These are phyloP conservation scores for Regulus satrapa DNA, from an alignment of 2,113 vertebrate species.

Conservation along the genomic window DNA sequence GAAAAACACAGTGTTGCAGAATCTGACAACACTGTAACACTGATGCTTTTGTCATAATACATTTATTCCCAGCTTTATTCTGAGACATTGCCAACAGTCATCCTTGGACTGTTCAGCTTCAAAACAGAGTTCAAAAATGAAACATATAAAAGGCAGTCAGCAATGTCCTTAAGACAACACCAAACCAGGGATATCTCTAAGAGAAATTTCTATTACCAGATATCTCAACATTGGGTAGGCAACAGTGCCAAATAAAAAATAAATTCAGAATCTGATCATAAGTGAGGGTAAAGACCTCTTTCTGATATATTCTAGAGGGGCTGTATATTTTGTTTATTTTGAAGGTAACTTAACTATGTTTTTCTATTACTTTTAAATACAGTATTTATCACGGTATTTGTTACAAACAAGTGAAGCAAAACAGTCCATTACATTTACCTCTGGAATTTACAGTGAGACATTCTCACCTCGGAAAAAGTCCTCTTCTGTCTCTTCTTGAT, in stretches of 20 bases:
- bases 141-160: neutral
- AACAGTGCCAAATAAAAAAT: neutral
- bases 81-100: neutral
- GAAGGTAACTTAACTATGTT: neutral
- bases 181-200: neutral
- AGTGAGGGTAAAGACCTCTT: neutral
- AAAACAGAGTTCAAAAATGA: neutral
- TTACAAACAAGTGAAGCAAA: neutral
- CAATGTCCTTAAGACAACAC: neutral
- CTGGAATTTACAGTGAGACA: neutral
- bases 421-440: neutral
- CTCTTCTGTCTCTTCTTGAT: neutral
- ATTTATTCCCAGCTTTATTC: neutral
- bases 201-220: neutral
- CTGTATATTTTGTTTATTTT: neutral
- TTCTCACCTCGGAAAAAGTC: neutral
- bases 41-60: neutral
- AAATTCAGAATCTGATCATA: neutral
- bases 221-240: neutral
- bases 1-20: neutral
- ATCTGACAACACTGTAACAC: neutral
- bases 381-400: neutral
- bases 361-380: neutral
- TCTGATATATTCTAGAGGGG: neutral
- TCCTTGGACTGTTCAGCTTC: neutral